These are phyloP conservation scores for Grapholita molesta DNA, from an alignment of 1,140 invertebrate species.

Conservation along the genomic window DNA sequence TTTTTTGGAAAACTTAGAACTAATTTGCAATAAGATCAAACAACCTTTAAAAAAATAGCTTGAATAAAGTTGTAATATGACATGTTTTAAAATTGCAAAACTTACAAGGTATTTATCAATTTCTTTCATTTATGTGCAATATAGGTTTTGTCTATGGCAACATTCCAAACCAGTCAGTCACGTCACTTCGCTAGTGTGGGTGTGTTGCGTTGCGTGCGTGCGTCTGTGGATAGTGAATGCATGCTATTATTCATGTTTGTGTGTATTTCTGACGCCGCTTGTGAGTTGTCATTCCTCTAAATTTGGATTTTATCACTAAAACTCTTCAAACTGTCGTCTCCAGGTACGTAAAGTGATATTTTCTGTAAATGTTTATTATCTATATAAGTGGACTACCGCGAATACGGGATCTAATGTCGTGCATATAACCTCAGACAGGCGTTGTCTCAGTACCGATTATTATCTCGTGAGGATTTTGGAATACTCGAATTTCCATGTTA, in stretches of 20 bases:
- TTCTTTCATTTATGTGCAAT: no score
- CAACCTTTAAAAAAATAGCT: no score
- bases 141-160: conserved; percentile 29
- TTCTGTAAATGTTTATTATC: conserved; percentile 17
- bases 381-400: conserved; percentile 5
- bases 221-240: conserved; percentile 48
- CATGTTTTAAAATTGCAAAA: no score
- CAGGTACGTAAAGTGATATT: conserved; percentile 55
- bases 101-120: no score
- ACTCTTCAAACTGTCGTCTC: conserved; percentile 68
- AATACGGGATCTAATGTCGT: conserved; percentile 25
- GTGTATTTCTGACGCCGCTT: conserved; percentile 72
- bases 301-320: conserved; percentile 75
- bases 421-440: conserved; percentile 60
- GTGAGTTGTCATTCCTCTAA: conserved; percentile 66
- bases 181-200: conserved; percentile 62
- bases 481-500: conserved; percentile 25
- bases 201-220: conserved; percentile 48
- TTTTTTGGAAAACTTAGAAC: no score
- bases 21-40: no score
- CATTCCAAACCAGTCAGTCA: conserved; percentile 55
- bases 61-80: no score
- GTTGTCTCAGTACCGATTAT: conserved; percentile 44
- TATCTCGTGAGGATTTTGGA: not conserved
- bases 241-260: conserved; percentile 58